phyloP scores from a whole-genome alignment of 2,888 invertebrate species.

The Calephelis perditalis region DNA sequence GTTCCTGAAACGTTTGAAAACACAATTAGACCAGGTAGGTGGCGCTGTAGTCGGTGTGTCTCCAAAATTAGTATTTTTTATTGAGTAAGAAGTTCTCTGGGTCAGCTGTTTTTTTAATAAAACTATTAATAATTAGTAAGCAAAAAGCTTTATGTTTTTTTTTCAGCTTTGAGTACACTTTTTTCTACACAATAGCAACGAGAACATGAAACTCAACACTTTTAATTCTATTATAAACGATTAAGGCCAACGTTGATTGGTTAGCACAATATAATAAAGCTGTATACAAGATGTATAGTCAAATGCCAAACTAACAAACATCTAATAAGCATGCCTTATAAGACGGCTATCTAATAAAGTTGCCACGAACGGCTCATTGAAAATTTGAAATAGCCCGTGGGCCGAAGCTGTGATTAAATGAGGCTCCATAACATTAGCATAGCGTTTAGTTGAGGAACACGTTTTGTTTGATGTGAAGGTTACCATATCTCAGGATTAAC shows the following conservation, averaged over 20 bases:
- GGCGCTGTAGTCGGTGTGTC: too few species aligned
- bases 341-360: conserved; percentile 53
- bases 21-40: too few species aligned
- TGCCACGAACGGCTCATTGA: conserved; percentile 65
- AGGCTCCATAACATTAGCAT: conserved; percentile 73
- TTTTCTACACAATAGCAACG: too few species aligned
- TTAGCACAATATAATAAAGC: background rate
- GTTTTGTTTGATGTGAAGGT: conserved; percentile 45
- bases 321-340: conserved; percentile 14
- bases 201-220: too few species aligned
- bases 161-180: too few species aligned
- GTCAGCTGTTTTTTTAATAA: too few species aligned
- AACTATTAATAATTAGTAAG: too few species aligned
- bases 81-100: too few species aligned
- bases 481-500: too few species aligned
- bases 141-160: too few species aligned
- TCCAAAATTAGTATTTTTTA: too few species aligned
- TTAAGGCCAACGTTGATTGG: conserved; percentile 11
- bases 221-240: background rate
- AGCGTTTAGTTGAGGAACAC: conserved; percentile 68
- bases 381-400: conserved; percentile 68
- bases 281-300: conserved; percentile 11
- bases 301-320: conserved; percentile 10
- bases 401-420: conserved; percentile 60
- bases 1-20: too few species aligned